phyloP scores from a whole-genome alignment of 2,113 vertebrate species.

The Xiphorhynchus elegans region DNA sequence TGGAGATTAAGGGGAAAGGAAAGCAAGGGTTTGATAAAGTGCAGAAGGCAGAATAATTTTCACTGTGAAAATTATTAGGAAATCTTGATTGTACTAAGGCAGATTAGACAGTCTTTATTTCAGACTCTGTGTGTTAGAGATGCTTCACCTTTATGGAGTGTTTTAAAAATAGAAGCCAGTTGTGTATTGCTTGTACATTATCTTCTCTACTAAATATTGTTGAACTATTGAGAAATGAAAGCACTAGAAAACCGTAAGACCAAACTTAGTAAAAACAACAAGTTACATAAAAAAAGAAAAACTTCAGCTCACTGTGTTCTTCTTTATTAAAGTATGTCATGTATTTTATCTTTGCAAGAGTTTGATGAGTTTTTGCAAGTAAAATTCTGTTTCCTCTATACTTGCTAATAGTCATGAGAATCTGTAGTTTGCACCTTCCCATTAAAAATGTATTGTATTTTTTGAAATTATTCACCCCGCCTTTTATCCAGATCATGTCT shows the following conservation, averaged over 20 bases:
- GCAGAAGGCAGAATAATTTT: not conserved
- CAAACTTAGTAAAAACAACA: slow-evolving; percentile 77
- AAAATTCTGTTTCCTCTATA: slow-evolving; percentile 87
- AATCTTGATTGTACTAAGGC: not conserved
- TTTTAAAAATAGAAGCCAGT: slow-evolving; percentile 36
- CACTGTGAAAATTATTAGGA: not conserved
- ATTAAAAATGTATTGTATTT: slow-evolving; percentile 90
- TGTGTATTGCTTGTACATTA: slow-evolving; percentile 18
- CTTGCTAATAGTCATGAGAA: slow-evolving; percentile 88
- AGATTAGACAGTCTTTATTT: not conserved
- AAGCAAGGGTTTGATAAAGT: not conserved
- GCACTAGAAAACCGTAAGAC: slow-evolving; percentile 24
- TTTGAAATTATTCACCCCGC: slow-evolving; percentile 91
- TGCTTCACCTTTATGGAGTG: not conserved
- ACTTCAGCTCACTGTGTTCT: slow-evolving; percentile 67
- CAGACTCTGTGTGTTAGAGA: not conserved
- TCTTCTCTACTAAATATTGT: slow-evolving; percentile 31
- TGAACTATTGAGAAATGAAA: slow-evolving; percentile 59
- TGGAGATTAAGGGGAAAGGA: not conserved
- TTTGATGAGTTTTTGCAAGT: slow-evolving; percentile 85
- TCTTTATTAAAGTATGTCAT: slow-evolving; percentile 78
- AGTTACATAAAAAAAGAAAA: slow-evolving; percentile 70
- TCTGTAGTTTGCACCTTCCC: slow-evolving; percentile 87
- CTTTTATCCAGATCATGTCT: slow-evolving; percentile 96
- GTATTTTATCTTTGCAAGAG: slow-evolving; percentile 80